Conservation (phyloP, 2,888 invertebrate species). For the Lacanobia oleracea region DNA sequence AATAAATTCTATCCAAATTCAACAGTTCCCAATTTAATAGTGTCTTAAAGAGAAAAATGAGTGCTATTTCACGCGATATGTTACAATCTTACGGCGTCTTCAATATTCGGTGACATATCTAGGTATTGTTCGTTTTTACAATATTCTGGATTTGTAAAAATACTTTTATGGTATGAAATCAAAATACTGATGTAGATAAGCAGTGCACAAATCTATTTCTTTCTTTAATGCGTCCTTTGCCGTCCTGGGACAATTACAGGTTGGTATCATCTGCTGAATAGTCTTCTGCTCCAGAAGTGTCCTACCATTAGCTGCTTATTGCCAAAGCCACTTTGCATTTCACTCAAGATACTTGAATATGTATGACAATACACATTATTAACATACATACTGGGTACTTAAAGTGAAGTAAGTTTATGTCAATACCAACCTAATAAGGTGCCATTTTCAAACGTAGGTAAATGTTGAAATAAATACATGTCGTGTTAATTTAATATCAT, state of each 20-base stretch:
- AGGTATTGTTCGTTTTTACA: not conserved
- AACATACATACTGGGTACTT: slow-evolving; percentile 24
- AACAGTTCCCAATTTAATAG: too few relatives aligned
- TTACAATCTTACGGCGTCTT: too few relatives aligned
- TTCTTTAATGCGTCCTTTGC: not conserved
- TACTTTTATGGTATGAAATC: not conserved
- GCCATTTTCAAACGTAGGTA: not conserved
- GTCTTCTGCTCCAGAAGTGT: slow-evolving; percentile 6
- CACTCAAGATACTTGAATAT: slow-evolving; percentile 43
- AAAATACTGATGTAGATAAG: not conserved
- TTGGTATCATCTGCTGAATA: too few relatives aligned
- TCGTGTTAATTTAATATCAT: not conserved
- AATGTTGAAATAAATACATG: not conserved
- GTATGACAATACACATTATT: slow-evolving; percentile 41
- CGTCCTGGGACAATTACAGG: not conserved
- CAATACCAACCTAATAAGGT: not conserved
- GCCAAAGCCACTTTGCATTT: slow-evolving; percentile 33
- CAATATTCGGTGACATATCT: too few relatives aligned
- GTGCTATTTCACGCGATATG: too few relatives aligned
- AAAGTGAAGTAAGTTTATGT: slow-evolving; percentile 13
- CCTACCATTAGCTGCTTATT: slow-evolving; percentile 22
- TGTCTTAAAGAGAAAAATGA: too few relatives aligned
- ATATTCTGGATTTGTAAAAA: not conserved
- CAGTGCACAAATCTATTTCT: not conserved
- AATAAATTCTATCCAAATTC: too few relatives aligned